phyloP scores from a whole-genome alignment of 2,113 vertebrate genomes.

The Meleagris gallopavo region DNA sequence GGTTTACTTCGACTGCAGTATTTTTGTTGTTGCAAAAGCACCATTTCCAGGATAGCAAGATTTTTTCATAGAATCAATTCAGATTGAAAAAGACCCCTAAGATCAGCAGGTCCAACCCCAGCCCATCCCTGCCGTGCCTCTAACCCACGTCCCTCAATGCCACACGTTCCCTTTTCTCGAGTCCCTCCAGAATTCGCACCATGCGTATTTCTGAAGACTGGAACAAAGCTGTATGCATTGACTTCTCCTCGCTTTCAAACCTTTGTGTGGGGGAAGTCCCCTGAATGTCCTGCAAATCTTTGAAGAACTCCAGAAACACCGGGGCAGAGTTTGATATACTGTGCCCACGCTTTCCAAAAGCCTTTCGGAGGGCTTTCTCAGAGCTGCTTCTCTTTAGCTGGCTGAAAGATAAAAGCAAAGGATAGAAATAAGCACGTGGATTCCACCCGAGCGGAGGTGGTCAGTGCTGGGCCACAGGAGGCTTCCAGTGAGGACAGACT shows the following conservation, averaged over 20 bases:
- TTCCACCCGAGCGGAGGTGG: neutral
- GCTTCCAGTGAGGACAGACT: neutral
- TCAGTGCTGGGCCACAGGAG: neutral
- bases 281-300: neutral
- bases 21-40: neutral
- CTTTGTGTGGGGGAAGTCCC: neutral
- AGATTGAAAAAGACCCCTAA: too few relatives aligned
- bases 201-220: neutral
- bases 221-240: neutral
- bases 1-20: neutral
- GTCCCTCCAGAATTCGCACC: neutral
- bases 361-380: neutral
- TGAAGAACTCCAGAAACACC: neutral
- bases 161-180: too few relatives aligned
- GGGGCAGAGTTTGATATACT: accelerated
- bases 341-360: neutral
- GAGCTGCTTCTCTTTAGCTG: neutral
- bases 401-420: neutral
- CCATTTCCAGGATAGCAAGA: neutral
- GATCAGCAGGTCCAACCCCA: too few relatives aligned
- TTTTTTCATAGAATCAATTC: too few relatives aligned
- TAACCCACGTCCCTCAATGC: too few relatives aligned
- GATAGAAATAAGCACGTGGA: neutral
- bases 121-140: too few relatives aligned
- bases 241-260: neutral